phyloP scores from a whole-genome alignment of 2,888 invertebrate genomes.

The Anodontia alba region DNA sequence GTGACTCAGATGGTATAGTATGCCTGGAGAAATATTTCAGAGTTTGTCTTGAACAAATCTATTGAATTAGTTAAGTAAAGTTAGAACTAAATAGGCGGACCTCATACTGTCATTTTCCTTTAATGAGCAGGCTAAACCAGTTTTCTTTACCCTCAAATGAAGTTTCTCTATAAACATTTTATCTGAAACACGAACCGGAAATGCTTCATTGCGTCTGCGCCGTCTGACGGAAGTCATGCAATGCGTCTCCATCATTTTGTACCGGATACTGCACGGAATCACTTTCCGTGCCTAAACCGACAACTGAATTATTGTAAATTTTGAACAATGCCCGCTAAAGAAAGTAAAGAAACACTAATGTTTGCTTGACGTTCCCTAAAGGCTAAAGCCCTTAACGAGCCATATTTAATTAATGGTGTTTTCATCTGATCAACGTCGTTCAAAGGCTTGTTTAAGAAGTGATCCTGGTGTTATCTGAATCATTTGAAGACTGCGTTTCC shows the following conservation, averaged over 20 bases:
- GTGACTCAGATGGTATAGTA: too few relatives aligned
- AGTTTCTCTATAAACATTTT: constrained; percentile 23
- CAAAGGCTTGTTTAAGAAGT: constrained; percentile 12
- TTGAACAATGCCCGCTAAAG: neutral
- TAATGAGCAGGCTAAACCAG: constrained; percentile 7
- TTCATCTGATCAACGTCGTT: constrained; percentile 16
- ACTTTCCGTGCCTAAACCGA: constrained; percentile 33
- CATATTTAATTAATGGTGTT: constrained; percentile 15
- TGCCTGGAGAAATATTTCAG: neutral
- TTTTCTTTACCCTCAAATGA: constrained; percentile 16
- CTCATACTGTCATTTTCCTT: constrained; percentile 18
- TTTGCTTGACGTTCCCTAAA: constrained; percentile 5
- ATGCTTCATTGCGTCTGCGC: constrained; percentile 54
- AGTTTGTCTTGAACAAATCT: neutral
- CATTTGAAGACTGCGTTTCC: neutral
- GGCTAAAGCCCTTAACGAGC: constrained; percentile 16
- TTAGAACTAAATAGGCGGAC: constrained; percentile 6
- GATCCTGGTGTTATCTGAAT: constrained; percentile 1
- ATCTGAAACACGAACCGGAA: constrained; percentile 47
- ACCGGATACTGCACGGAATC: constrained; percentile 41
- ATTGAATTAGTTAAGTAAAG: constrained; percentile 20
- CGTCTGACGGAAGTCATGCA: constrained; percentile 56
- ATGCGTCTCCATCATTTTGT: constrained; percentile 48
- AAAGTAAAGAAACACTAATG: constrained; percentile 18
- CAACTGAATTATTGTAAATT: constrained; percentile 19